Evolutionary conservation across 2,797 vertebrate species (phyloP).

Genomic region (Epinephelus awoara): DNA sequence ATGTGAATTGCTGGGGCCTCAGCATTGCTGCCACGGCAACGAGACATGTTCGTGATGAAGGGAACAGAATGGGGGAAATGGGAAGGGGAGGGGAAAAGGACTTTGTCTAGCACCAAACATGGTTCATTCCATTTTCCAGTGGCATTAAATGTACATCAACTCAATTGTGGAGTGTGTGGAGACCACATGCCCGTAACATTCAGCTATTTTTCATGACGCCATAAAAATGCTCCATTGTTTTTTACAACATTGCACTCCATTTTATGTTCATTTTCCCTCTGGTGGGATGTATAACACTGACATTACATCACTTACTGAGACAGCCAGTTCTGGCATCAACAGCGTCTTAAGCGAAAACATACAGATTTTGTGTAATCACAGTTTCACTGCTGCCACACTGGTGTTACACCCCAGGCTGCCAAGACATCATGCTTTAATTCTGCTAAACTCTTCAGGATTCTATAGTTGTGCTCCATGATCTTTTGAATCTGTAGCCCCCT

Average conservation of each 20-base stretch:
- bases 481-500: neutral
- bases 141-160: conserved; percentile 31
- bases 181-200: conserved; percentile 23
- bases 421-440: neutral
- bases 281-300: conserved; percentile 14
- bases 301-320: conserved; percentile 32
- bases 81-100: too few relatives aligned
- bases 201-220: conserved; percentile 35
- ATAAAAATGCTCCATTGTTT: conserved; percentile 55
- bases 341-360: conserved; percentile 7
- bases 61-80: neutral
- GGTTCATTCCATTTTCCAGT: conserved; percentile 43
- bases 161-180: conserved; percentile 23
- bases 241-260: conserved; percentile 44
- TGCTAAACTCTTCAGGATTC: neutral
- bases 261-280: conserved; percentile 35
- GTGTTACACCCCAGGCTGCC: neutral
- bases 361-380: neutral
- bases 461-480: too few relatives aligned
- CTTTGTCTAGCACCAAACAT: conserved; percentile 16
- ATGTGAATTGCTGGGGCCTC: conserved; percentile 38
- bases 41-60: conserved; percentile 14
- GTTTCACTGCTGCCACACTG: neutral
- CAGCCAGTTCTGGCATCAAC: neutral
- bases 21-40: conserved; percentile 30